These are phyloP conservation scores for Xiphophorus couchianus DNA, from an alignment of 2,113 vertebrate genomes.

Conservation along the genomic window DNA sequence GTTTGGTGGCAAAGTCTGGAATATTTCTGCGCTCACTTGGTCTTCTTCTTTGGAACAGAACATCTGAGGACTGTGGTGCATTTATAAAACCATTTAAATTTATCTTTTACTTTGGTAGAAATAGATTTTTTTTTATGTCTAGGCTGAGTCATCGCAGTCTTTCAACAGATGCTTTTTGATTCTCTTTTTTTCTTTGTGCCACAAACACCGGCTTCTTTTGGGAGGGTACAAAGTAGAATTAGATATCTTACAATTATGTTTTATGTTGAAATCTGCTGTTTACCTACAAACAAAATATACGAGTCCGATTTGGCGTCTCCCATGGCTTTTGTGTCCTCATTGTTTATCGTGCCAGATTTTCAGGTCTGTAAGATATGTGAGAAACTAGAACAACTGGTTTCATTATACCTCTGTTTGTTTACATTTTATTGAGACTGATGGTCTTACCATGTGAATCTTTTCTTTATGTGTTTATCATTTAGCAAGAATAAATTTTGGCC, in stretches of 20 bases:
- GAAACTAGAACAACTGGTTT: constrained; percentile 1
- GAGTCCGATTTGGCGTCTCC: background rate
- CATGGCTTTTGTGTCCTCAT: background rate
- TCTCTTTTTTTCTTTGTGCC: background rate
- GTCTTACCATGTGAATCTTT: background rate
- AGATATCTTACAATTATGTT: background rate
- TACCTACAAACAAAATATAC: background rate
- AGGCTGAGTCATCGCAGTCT: background rate
- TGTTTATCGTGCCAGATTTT: background rate
- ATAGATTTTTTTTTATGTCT: background rate
- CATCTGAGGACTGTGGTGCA: background rate
- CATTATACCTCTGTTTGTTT: background rate
- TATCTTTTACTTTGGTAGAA: background rate
- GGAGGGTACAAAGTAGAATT: background rate
- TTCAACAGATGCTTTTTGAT: background rate
- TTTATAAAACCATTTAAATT: background rate
- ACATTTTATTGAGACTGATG: background rate
- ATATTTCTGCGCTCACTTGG: background rate
- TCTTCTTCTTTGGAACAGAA: background rate
- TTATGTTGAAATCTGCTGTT: background rate
- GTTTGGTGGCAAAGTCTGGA: background rate
- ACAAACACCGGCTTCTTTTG: background rate
- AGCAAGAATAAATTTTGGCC: background rate
- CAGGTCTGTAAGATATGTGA: background rate
- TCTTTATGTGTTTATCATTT: background rate